Evolutionary conservation across 23 tunicate genomes (phyloP), one percentile per base, ranked within the genome.

Genomic region (Corella eumyota): DNA sequence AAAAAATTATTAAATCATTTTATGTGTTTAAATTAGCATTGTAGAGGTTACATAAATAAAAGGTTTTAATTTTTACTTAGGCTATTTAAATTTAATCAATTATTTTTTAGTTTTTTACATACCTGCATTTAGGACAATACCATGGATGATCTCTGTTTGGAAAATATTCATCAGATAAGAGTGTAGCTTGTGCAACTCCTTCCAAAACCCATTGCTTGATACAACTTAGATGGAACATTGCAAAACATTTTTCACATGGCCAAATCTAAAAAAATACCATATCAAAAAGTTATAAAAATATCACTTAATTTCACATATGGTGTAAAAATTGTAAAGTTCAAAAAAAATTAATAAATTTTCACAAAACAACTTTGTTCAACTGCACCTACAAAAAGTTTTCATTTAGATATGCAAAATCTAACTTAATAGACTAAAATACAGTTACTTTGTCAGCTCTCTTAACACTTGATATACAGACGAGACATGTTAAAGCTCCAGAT

Each of bases 61-160:
- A 40, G 48, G 13, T 9, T 9, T 40, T 40, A 40, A 15, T 40
- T 40, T 9, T 15, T 9, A 40, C 48, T 40, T 40, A 40, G 48
- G 13, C 11, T 40, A 11, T 40, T 11, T 15, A 40, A 40, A 11
- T 9, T 40, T 15, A 40, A 40, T 40, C 13, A 40, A 40, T 40
- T n/a, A n/a, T n/a, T n/a, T n/a, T n/a, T n/a, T n/a, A n/a, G n/a
- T n/a, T n/a, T n/a, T n/a, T n/a, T 2, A 40, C 6, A 37, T 13
- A 88, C 96, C 87, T 78, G 88, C 96, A 88, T 44, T 88, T 88
- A 21, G 96, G 96, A 48, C 96, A 88, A 51, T 72, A 66, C 96
- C 96, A 88, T n/a, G 81, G 88, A 34, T 20, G 70, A 7, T 88
- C 76, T 34, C 58, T 75, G 36, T 78, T 72, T 0, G 96, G 96